These are phyloP conservation scores for Balaeniceps rex DNA, from an alignment of 2,113 vertebrate genomes.

Conservation along the genomic window DNA sequence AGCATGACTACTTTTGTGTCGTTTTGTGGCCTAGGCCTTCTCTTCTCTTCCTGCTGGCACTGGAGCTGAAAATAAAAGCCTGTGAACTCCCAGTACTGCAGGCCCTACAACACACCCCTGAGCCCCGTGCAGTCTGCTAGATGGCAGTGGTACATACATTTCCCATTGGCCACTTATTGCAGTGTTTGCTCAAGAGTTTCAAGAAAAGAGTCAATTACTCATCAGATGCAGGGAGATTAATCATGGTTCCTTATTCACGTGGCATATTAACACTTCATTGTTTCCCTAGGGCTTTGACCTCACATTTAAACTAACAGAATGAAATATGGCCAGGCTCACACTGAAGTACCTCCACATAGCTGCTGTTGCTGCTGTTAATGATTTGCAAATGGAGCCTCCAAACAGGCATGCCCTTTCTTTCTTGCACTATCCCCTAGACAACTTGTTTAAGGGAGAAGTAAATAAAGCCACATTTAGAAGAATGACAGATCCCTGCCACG, in stretches of 20 bases:
- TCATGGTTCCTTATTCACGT: neutral
- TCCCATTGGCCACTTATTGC: neutral
- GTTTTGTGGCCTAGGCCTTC: neutral
- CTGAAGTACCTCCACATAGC: neutral
- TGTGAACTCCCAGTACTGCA: neutral
- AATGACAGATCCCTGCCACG: neutral
- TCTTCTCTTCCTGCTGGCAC: neutral
- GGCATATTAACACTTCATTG: neutral
- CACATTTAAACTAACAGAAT: neutral
- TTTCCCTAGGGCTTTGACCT: neutral
- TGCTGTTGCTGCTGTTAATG: neutral
- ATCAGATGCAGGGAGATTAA: neutral
- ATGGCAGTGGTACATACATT: neutral
- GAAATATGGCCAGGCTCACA: neutral
- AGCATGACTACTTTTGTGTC: neutral
- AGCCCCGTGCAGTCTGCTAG: neutral
- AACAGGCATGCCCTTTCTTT: neutral
- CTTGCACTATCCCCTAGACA: neutral
- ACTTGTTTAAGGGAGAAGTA: neutral
- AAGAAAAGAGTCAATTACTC: neutral
- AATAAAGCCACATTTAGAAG: neutral
- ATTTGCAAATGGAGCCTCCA: neutral
- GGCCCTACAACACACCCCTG: neutral
- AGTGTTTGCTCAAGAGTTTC: neutral
- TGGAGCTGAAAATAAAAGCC: neutral